Evolutionary conservation across 2,888 invertebrate species (phyloP).

Genomic region (Tetheella fluctuosa): DNA sequence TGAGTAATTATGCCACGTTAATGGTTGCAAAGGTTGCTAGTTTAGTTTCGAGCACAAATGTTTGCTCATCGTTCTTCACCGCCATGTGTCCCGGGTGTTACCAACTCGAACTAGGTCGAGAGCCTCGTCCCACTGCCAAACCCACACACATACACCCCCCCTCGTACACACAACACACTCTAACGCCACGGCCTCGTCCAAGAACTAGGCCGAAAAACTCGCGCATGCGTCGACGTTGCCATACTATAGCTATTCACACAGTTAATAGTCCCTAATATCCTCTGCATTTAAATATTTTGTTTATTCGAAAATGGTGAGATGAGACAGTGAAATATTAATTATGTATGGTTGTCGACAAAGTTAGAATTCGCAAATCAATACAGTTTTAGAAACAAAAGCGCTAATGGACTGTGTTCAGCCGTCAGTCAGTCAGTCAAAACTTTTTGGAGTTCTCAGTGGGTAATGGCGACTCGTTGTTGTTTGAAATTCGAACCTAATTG

Average conservation of each 20-base stretch:
- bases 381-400: background rate
- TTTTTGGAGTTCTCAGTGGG: background rate
- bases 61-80: constrained; percentile 23
- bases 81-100: constrained; percentile 33
- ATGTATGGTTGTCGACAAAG: background rate
- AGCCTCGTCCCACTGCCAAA: constrained; percentile 63
- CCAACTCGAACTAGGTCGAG: constrained; percentile 63
- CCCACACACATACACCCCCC: constrained; percentile 48
- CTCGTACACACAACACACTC: constrained; percentile 29
- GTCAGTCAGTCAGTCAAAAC: background rate
- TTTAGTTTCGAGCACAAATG: constrained; percentile 9
- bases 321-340: constrained; percentile 5
- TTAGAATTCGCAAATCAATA: background rate
- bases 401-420: background rate
- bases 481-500: background rate
- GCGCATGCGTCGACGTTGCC: constrained; percentile 56
- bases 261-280: constrained; percentile 6
- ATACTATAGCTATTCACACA: constrained; percentile 23
- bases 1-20: background rate
- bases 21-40: background rate
- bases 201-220: constrained; percentile 71
- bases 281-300: background rate
- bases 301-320: background rate
- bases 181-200: constrained; percentile 49
- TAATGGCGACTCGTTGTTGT: background rate